Percentiles rank a stretch among this genome's conserved stretches.
phyloP scores from a whole-genome alignment of 2,113 vertebrate genomes.

The Heterotis niloticus region DNA sequence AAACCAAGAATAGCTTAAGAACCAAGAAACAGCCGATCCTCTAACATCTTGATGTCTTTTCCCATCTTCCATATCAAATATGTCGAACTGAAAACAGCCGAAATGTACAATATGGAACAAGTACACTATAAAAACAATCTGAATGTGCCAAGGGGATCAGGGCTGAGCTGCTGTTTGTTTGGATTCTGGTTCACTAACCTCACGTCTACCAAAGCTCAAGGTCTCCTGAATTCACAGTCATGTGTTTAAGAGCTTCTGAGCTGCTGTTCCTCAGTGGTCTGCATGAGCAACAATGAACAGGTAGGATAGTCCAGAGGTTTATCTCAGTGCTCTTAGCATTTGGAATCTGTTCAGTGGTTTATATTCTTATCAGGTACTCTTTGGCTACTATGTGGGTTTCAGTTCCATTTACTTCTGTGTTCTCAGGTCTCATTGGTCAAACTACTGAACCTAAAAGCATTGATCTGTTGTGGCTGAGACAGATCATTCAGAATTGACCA shows the following conservation, averaged over 20 bases:
- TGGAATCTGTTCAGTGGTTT: neutral
- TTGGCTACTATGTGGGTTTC: neutral
- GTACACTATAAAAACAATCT: no score
- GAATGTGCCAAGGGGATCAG: no score
- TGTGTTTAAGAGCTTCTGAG: slow-evolving; percentile 23
- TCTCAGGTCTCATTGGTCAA: neutral
- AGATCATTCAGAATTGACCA: no score
- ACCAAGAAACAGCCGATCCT: no score
- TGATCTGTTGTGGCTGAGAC: no score
- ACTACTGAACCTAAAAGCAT: neutral
- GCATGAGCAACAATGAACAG: slow-evolving; percentile 34
- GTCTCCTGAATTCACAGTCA: slow-evolving; percentile 18
- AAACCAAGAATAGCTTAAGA: no score
- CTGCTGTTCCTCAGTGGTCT: neutral
- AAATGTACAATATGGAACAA: neutral
- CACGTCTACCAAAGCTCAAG: slow-evolving; percentile 37
- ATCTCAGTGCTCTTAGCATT: neutral
- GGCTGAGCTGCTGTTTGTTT: slow-evolving; percentile 23
- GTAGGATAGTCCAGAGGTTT: slow-evolving; percentile 22
- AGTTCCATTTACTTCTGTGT: neutral
- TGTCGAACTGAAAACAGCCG: no score
- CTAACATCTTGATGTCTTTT: no score
- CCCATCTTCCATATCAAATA: no score
- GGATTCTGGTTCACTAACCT: slow-evolving; percentile 62
- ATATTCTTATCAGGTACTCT: neutral